Evolutionary conservation across 2,888 invertebrate species (phyloP).

Genomic region (Torymus texanus): DNA sequence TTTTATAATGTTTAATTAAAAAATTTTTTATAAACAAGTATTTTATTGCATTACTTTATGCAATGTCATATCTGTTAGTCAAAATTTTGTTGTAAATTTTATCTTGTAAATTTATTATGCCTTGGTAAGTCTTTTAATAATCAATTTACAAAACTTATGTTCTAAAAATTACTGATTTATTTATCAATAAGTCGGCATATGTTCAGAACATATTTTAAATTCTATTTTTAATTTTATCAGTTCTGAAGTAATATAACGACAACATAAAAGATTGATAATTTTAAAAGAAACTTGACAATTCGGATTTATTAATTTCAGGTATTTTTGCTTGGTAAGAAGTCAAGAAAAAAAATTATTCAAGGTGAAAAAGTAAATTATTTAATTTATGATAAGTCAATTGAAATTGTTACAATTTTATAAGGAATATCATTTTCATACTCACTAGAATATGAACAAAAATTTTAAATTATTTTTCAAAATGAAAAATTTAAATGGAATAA

Average conservation of each 20-base stretch:
- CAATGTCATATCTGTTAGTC: constrained; percentile 22
- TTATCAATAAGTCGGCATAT: constrained; percentile 23
- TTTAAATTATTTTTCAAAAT: constrained; percentile 3
- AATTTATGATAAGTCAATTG: constrained; percentile 43
- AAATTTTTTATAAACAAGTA: constrained; percentile 47
- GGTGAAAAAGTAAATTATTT: constrained; percentile 63
- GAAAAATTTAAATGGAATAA: constrained; percentile 31
- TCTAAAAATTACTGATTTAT: constrained; percentile 25
- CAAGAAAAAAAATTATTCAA: constrained; percentile 62
- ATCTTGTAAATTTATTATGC: constrained; percentile 60
- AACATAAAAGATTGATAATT: constrained; percentile 32
- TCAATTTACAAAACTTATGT: constrained; percentile 7
- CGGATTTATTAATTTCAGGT: constrained; percentile 67
- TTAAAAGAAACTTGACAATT: constrained; percentile 53
- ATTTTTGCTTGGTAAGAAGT: constrained; percentile 65
- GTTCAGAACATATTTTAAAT: constrained; percentile 8
- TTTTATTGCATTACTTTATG: constrained; percentile 23
- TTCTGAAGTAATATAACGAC: constrained; percentile 11
- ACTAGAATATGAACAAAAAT: neutral
- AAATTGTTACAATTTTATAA: constrained; percentile 33
- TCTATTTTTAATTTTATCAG: constrained; percentile 13
- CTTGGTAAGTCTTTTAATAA: constrained; percentile 64
- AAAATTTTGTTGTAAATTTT: constrained; percentile 24
- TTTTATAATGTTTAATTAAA: neutral
- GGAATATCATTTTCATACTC: constrained; percentile 12